Evolutionary conservation across 2,113 vertebrate genomes (phyloP), one percentile per base, ranked within the genome.

Genomic region (Psilopsiagon aymara): DNA sequence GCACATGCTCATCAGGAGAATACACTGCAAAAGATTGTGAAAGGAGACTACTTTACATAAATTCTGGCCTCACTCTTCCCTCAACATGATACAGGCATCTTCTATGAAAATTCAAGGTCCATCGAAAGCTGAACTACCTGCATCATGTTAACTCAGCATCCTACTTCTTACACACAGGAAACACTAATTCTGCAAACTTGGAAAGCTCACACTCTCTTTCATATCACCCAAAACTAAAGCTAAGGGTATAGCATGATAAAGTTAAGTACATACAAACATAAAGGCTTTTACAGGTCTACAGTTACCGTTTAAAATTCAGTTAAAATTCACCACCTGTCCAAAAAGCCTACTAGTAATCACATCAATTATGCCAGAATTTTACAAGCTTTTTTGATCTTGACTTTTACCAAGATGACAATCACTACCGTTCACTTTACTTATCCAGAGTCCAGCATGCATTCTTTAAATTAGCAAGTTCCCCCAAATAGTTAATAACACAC

Each of bases 1-100:
- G 44, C 41, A 73, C 0, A 0, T 18, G 20, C 9, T 62, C 29
- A 55, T 66, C 18, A 55, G 20, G 5, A 63, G 9, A 39, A 39
- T 1, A 25, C 4, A 60, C 0, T 47, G 44, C 29, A 27, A 46
- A 74, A 39, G 43, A 33, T 5, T 13, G 11, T 24, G 25, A 81
- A 83, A 83, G 23, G 6, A 43, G 68, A n/a, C 12, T 18, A 14
- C 16, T 81, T 73, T 1, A 20, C 70, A 13, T 41, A 46, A 71
- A 80, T 85, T 88, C 49, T 70, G 20, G 21, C n/a, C 53, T 57
- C 74, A 15, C 16, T 70, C 70, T 57, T 77, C 41, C 49, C 44
- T 76, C 74, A 46, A 60, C 8, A 16, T 23, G 15, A 92, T 20
- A 73, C 3, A 81, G 14, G 11, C 33, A 71, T 64, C 20, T n/a